These are phyloP conservation scores for Scaptomyza cyrtandrae DNA, from an alignment of 2,888 invertebrate genomes.

Conservation along the genomic window DNA sequence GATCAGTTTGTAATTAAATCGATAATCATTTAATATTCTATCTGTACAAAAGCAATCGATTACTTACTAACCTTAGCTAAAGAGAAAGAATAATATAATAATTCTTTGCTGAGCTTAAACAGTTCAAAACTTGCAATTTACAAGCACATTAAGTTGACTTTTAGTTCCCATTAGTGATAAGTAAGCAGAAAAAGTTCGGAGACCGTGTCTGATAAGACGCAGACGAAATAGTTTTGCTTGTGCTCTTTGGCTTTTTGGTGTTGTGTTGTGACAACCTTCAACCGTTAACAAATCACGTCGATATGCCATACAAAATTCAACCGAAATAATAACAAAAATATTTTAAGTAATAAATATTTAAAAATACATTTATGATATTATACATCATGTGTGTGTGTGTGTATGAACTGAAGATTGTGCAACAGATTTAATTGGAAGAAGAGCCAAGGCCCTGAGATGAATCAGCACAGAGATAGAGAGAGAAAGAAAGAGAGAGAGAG, in stretches of 20 bases:
- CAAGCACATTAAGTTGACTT: slow-evolving; percentile 3
- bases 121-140: neutral
- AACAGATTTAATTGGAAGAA: slow-evolving; percentile 27
- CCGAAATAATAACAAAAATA: slow-evolving; percentile 2
- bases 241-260: neutral
- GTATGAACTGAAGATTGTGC: slow-evolving; percentile 5
- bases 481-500: neutral
- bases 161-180: slow-evolving; percentile 2
- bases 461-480: slow-evolving; percentile 2
- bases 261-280: slow-evolving; percentile 30
- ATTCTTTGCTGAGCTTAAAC: neutral
- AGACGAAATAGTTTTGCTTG: neutral
- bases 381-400: neutral
- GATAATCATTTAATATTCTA: no score
- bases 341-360: neutral
- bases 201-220: slow-evolving; percentile 40
- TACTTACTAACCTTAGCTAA: neutral
- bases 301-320: slow-evolving; percentile 14
- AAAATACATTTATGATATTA: neutral
- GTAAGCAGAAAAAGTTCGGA: slow-evolving; percentile 21
- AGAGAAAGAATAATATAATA: no score
- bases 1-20: no score
- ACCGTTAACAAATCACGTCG: slow-evolving; percentile 34
- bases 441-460: slow-evolving; percentile 3
- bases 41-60: neutral